A percentile compares a stretch with the other conserved stretches of the same genome.
phyloP scores from a whole-genome alignment of 2,888 invertebrate species.

The Ferdinandea cuprea region DNA sequence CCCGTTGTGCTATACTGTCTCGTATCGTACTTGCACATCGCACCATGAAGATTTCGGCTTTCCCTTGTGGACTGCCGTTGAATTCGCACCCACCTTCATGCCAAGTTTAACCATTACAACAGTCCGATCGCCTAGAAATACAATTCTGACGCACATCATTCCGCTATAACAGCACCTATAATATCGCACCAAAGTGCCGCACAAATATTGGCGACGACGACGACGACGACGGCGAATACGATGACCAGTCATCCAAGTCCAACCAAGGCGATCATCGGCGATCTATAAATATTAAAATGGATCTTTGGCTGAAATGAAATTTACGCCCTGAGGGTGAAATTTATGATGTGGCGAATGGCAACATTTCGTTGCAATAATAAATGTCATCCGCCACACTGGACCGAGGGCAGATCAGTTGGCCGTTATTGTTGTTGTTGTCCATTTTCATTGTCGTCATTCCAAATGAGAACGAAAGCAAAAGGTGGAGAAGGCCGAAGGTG shows the following conservation, averaged over 20 bases:
- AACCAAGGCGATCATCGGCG: conserved; percentile 45
- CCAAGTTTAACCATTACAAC: not conserved
- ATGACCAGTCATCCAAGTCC: conserved; percentile 34
- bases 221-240: no score
- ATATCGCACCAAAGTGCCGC: conserved; percentile 66
- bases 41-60: conserved; percentile 15
- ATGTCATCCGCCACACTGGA: conserved; percentile 66
- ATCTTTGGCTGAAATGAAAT: conserved; percentile 59
- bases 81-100: conserved; percentile 30
- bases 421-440: conserved; percentile 1
- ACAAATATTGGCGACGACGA: conserved; percentile 30
- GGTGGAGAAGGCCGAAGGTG: not conserved
- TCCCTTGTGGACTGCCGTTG: conserved; percentile 13
- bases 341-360: conserved; percentile 74
- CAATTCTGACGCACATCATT: conserved; percentile 58
- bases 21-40: conserved; percentile 18
- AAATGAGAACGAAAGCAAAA: no score
- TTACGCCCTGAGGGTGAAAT: conserved; percentile 70
- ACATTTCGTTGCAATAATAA: conserved; percentile 70
- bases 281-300: conserved; percentile 70
- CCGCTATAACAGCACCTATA: conserved; percentile 11
- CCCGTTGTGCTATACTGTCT: conserved; percentile 58
- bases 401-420: conserved; percentile 26
- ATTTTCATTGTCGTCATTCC: conserved; percentile 13
- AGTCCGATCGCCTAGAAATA: conserved; percentile 23